phyloP scores from a whole-genome alignment of 2,888 invertebrate genomes.

The Metellina segmentata region DNA sequence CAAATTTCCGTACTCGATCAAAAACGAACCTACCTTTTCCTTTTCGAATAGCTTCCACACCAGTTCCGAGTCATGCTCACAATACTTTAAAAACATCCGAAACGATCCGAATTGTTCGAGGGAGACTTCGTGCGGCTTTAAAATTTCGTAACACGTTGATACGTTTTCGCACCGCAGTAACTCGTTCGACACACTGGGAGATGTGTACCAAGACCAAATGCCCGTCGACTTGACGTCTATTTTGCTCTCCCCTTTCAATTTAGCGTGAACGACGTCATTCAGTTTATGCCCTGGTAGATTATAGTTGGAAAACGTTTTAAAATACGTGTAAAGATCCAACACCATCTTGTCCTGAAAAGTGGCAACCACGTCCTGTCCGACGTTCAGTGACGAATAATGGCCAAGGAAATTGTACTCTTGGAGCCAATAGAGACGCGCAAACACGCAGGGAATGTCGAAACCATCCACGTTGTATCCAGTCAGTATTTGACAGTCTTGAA shows the following conservation, averaged over 20 bases:
- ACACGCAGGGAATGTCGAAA: too few species aligned
- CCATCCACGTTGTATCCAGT: slow-evolving; percentile 46
- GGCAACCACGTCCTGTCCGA: neutral
- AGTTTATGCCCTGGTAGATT: too few species aligned
- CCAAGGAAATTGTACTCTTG: neutral
- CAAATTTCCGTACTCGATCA: slow-evolving; percentile 20
- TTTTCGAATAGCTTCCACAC: slow-evolving; percentile 31
- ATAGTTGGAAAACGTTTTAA: too few species aligned
- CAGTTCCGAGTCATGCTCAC: slow-evolving; percentile 24
- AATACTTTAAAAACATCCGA: slow-evolving; percentile 26
- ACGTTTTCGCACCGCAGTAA: neutral
- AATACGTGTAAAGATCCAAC: slow-evolving; percentile 22
- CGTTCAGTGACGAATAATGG: neutral
- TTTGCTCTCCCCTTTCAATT: too few species aligned
- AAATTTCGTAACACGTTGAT: neutral
- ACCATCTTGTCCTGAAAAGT: slow-evolving; percentile 16
- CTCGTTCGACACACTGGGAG: neutral
- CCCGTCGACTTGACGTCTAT: slow-evolving; percentile 25
- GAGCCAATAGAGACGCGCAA: too few species aligned
- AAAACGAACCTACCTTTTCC: slow-evolving; percentile 25
- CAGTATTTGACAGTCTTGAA: slow-evolving; percentile 18
- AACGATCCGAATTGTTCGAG: slow-evolving; percentile 49
- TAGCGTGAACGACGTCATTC: too few species aligned
- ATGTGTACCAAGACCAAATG: slow-evolving; percentile 28
- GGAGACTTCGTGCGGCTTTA: neutral